Conservation (phyloP, 2,113 vertebrate genomes). For the Cygnus atratus region DNA sequence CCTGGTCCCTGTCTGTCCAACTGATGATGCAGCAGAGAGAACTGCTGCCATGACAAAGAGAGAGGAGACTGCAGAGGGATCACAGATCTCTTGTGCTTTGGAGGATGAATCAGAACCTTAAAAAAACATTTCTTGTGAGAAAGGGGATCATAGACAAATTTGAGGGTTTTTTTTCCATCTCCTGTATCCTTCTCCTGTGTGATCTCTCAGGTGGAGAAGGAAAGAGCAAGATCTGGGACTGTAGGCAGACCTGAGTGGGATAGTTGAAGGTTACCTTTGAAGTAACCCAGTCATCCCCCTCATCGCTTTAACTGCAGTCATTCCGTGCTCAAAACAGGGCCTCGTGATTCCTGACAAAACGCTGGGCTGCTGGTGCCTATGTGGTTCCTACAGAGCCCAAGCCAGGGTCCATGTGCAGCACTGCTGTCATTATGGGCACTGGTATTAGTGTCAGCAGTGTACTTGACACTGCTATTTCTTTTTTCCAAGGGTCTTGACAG, state of each 20-base stretch:
- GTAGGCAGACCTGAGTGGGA: not conserved
- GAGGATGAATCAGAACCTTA: not conserved
- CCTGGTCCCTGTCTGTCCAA: not conserved
- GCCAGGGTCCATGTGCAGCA: fast-evolving
- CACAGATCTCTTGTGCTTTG: not conserved
- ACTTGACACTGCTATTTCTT: fast-evolving
- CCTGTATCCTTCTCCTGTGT: fast-evolving
- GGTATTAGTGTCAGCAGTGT: not conserved
- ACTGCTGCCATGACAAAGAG: not conserved
- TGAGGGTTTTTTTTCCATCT: not conserved
- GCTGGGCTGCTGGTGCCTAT: fast-evolving
- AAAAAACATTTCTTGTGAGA: not conserved
- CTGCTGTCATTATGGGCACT: fast-evolving
- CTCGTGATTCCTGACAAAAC: not conserved
- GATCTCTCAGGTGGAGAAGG: not conserved
- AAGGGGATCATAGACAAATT: not conserved
- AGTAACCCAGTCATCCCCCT: not conserved
- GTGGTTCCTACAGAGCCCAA: not conserved
- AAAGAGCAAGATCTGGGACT: not conserved
- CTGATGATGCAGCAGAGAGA: not conserved
- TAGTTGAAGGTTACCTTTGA: not conserved
- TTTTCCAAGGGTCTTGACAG: not conserved
- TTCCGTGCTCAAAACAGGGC: not conserved
- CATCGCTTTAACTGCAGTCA: fast-evolving
- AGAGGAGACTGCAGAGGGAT: fast-evolving